Evolutionary conservation across 2,797 vertebrate genomes (phyloP), one percentile per base, ranked within the genome.

Genomic region (Chrysocyon brachyurus): DNA sequence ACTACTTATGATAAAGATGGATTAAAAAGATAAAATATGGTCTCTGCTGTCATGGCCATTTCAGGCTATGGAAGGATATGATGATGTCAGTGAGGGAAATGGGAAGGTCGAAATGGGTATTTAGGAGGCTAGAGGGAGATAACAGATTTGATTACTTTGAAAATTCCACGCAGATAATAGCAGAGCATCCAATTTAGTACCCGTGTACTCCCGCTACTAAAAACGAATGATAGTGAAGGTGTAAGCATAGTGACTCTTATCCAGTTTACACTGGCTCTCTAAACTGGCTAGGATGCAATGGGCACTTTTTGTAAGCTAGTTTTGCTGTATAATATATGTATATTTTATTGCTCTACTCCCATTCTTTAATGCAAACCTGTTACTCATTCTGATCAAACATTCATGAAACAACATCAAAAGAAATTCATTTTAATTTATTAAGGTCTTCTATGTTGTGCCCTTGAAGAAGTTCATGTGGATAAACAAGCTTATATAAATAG

Each of bases 381-480:
- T 98, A 97, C 61, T 77, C 94, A 97, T 97, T 97, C 97, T 96
- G 95, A 97, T 98, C 97, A 98, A 98, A 98, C 96, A 98, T 98
- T 98, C 96, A 98, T 98, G 98, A 98, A 98, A 98, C 98, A 97
- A 95, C 90, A 97, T 93, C 94, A 97, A 97, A 98, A 98, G 61
- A 98, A 98, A 98, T 97, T 98, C 26, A 57, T 98, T 98, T 98
- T 98, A 66, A 98, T 98, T 98, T 98, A 97, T 98, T 98, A 98
- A 97, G 92, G 85, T 96, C 31, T 79, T 57, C 96, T 97, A 2
- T 97, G 95, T 96, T 73, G 84, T 98, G 97, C 92, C 97, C 98
- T 98, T 98, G 98, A 98, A 98, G 97, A 98, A 97, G 93, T 98
- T 98, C 96, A 46, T 97, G 70, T 85, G 90, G 97, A 98, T 98